These are phyloP conservation scores for Acleris emargana DNA, from an alignment of 2,888 invertebrate genomes.

Conservation along the genomic window DNA sequence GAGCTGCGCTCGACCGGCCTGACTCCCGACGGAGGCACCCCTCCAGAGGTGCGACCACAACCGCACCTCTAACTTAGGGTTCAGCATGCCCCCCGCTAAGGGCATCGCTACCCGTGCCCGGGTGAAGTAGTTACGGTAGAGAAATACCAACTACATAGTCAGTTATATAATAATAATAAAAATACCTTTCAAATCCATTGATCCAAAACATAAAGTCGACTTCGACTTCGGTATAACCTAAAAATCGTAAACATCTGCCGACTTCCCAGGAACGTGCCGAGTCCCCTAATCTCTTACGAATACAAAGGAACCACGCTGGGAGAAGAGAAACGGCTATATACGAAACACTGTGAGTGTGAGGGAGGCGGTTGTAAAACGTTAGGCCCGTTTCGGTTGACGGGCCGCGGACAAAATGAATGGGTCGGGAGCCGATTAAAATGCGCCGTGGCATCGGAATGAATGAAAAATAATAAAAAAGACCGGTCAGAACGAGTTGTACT, in stretches of 20 bases:
- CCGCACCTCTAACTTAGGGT: no score
- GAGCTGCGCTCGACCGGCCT: no score
- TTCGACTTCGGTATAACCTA: conserved; percentile 42
- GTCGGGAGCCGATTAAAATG: conserved; percentile 74
- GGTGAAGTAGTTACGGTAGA: no score
- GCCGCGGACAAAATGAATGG: conserved; percentile 79
- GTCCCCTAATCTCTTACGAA: conserved; percentile 74
- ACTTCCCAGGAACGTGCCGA: conserved; percentile 80
- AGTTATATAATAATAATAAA: no score
- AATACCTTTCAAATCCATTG: conserved; percentile 24
- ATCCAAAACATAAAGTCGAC: conserved; percentile 32
- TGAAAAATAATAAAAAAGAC: conserved; percentile 69
- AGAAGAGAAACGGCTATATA: conserved; percentile 51
- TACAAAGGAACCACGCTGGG: conserved; percentile 71
- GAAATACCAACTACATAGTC: no score
- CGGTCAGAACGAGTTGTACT: neutral
- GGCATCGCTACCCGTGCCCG: no score
- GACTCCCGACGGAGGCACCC: no score
- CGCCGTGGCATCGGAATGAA: conserved; percentile 73
- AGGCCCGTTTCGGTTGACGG: conserved; percentile 79
- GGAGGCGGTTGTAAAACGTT: conserved; percentile 61
- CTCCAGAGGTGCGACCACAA: no score
- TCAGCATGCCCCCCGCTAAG: no score
- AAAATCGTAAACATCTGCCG: conserved; percentile 76
- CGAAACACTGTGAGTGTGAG: conserved; percentile 40